phyloP scores from a whole-genome alignment of 1,140 invertebrate genomes.

The Metaphire vulgaris region DNA sequence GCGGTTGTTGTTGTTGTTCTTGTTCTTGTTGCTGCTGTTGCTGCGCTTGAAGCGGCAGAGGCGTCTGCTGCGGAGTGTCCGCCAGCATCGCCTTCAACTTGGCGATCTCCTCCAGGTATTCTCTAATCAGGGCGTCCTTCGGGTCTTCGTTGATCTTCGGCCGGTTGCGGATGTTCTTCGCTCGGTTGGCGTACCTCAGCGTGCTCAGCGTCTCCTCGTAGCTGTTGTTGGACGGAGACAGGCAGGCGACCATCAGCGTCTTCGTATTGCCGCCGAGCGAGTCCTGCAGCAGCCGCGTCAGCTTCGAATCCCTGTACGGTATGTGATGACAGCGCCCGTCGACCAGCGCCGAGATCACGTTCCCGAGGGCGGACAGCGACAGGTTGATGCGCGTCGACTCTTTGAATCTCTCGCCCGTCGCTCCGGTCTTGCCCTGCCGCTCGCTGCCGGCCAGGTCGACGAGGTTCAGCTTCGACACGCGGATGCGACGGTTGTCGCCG shows the following conservation, averaged over 20 bases:
- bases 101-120: constrained; percentile 23
- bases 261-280: constrained; percentile 52
- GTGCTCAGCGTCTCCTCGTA: not conserved
- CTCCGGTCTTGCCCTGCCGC: constrained; percentile 75
- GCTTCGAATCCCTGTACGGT: constrained; percentile 55
- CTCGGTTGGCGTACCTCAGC: constrained; percentile 42
- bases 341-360: constrained; percentile 88
- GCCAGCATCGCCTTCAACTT: constrained; percentile 36
- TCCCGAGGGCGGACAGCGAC: constrained; percentile 83
- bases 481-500: constrained; percentile 59
- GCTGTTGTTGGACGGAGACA: constrained; percentile 45
- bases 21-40: too few relatives aligned
- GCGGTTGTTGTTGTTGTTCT: too few relatives aligned
- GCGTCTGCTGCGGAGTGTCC: not conserved
- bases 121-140: constrained; percentile 21
- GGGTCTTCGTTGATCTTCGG: constrained; percentile 72
- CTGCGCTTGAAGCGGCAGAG: not conserved
- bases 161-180: constrained; percentile 82
- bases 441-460: constrained; percentile 84
- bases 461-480: constrained; percentile 73
- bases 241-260: constrained; percentile 51
- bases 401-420: constrained; percentile 73
- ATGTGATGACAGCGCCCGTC: constrained; percentile 56
- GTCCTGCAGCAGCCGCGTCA: constrained; percentile 50
- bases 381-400: constrained; percentile 94